Evolutionary conservation across 2,888 invertebrate species (phyloP), one percentile per base, ranked within the genome.

Genomic region (Acrobasis repandana): DNA sequence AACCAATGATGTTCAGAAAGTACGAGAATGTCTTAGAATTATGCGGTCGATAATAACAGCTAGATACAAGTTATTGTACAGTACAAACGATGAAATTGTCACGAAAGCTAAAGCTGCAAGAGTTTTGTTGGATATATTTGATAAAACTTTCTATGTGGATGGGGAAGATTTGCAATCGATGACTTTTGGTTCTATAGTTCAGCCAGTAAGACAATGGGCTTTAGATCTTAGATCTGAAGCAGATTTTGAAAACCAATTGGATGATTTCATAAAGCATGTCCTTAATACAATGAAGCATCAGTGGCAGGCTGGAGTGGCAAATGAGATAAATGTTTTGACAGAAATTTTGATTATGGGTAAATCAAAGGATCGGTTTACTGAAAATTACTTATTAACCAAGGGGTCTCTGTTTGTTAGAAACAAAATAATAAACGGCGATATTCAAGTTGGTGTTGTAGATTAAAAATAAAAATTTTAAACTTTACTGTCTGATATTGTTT

Each of bases 41-140:
- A 6, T 73, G 0, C 66, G 71, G 51, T 57, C 67, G 9, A 63
- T 71, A 8, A 68, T 82, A 8, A 68, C 46, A 2, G 62, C 73
- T 14, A 74, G 76, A 63, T 75, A 73, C 58, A 80, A 76, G 34
- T 2, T 43, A 14, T 10, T 38, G 8, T 2, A 63, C 38, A 69
- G 38, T 58, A 68, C 58, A 1, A 48, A 63, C 9, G 61, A 69
- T 5, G 47, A 61, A 4, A 60, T 71, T 1, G 70, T 68, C 54
- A 63, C 47, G 1, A 72, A 56, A 56, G 70, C 68, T 5, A 78
- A 74, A 68, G 80, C 82, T 20, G 52, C 69, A 0, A 66, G 73
- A 9, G 73, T 83, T 38, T 61, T 85, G 6, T 16, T 83, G 9
- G 82, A 83, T 61, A 74, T 86, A 2, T 63, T 85, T 10, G 79